Evolutionary conservation across 2,113 vertebrate species (phyloP), one percentile per base, ranked within the genome.

Genomic region (Tenrec ecaudatus): DNA sequence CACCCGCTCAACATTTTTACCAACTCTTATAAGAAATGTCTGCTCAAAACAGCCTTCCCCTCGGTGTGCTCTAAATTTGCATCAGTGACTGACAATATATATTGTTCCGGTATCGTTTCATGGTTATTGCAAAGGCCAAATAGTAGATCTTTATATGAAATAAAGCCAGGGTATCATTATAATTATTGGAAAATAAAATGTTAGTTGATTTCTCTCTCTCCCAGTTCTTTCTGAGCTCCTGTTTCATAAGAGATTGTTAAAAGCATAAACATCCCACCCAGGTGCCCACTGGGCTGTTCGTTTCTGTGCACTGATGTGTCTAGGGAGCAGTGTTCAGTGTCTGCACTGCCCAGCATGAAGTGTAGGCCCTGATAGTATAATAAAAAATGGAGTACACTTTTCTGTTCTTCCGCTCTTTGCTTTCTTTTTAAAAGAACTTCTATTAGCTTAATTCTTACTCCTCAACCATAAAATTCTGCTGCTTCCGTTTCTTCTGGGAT

Each of bases 91-190:
- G 58, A 58, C 27, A 25, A 4, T 75, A 16, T 31, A 16, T 12
- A 82, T 25, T 33, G 82, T 12, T 6, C 53, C 76, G 29, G 29
- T 73, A 86, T 83, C 58, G 79, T 91, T 93, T 80, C 91, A 43
- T 91, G 68, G 76, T 57, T 90, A 68, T 33, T 29, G 81, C 60
- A 81, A 31, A 90, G 11, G 47, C 5, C 47, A 53, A 53, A 53
- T 7, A 53, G 47, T 53, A 53, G 47, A 53, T 53, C 40, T 81
- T 90, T 69, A 68, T 82, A n/a, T 90, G 69, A 83, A 89, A 75
- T 79, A 73, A 85, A 92, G 64, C 29, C 38, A 84, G 17, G 29
- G 3, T 20, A 29, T 78, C 64, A 6, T 91, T 33, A 20, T 82
- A 64, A 83, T 60, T 81, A 64, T 27, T 84, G 11, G 64, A 75